A percentile compares a stretch with the other conserved stretches of the same genome.
Conservation (phyloP, 35 echinoderm and acorn worm species). For the Nesometra sesokonis region DNA sequence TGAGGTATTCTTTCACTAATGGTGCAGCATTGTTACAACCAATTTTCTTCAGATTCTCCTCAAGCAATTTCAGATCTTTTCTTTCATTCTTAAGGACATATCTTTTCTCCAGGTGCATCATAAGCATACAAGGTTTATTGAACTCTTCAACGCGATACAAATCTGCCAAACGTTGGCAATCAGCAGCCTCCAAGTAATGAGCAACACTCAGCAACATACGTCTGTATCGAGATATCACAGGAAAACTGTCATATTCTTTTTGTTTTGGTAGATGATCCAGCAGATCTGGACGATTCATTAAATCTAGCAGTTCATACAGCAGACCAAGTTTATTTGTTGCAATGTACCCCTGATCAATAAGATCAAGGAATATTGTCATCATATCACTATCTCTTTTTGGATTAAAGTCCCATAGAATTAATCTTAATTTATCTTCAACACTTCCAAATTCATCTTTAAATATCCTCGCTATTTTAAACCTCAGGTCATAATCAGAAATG, state of each 20-base stretch:
- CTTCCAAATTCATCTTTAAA: too few species aligned
- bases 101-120: neutral
- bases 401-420: neutral
- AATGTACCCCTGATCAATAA: neutral
- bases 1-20: neutral
- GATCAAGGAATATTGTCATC: neutral
- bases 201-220: neutral
- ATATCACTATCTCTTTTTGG: neutral
- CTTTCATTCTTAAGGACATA: neutral
- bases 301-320: neutral
- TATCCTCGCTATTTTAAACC: too few species aligned
- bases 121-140: neutral
- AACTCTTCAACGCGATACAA: too few species aligned
- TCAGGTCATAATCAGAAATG: too few species aligned
- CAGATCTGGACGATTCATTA: neutral
- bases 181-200: neutral
- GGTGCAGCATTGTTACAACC: neutral
- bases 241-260: neutral
- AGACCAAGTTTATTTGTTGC: neutral
- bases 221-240: neutral
- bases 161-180: neutral
- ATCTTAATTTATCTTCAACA: neutral
- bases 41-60: neutral
- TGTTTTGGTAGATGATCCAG: neutral
- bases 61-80: neutral